Conservation (phyloP, 2,113 vertebrate species). For the Grammomys surdaster region DNA sequence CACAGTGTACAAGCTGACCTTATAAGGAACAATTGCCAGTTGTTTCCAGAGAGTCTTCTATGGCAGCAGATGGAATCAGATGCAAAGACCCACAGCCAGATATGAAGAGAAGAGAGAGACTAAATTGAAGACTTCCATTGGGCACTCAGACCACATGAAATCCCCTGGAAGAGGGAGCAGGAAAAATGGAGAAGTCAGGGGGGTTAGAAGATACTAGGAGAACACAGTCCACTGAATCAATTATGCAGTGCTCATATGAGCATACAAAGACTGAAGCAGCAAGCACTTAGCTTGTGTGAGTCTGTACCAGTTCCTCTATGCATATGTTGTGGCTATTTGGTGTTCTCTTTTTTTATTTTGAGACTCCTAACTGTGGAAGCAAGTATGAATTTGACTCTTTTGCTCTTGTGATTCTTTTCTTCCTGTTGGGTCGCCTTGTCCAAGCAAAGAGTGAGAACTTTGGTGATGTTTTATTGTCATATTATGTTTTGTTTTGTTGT, state of each 20-base stretch:
- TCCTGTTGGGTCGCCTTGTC: neutral
- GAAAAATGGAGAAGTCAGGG: neutral
- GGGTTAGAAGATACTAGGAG: neutral
- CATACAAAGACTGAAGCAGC: neutral
- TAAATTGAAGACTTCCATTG: neutral
- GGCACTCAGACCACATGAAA: too few relatives aligned
- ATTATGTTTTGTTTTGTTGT: neutral
- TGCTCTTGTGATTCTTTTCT: neutral
- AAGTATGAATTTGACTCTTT: neutral
- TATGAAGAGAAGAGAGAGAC: neutral
- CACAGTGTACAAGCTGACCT: neutral
- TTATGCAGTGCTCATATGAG: neutral
- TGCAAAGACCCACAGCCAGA: neutral
- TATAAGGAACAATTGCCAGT: neutral
- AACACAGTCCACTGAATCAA: neutral
- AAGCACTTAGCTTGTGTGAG: fast-evolving
- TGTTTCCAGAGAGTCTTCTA: neutral
- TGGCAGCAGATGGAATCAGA: neutral
- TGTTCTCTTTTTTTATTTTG: too few relatives aligned
- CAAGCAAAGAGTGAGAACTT: neutral
- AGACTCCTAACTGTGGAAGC: neutral
- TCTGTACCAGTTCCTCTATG: fast-evolving
- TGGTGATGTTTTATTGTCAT: neutral
- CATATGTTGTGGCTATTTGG: neutral
- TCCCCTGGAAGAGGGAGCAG: neutral